These are phyloP conservation scores for Cheilosia variabilis DNA, from an alignment of 2,888 invertebrate species.

Conservation along the genomic window DNA sequence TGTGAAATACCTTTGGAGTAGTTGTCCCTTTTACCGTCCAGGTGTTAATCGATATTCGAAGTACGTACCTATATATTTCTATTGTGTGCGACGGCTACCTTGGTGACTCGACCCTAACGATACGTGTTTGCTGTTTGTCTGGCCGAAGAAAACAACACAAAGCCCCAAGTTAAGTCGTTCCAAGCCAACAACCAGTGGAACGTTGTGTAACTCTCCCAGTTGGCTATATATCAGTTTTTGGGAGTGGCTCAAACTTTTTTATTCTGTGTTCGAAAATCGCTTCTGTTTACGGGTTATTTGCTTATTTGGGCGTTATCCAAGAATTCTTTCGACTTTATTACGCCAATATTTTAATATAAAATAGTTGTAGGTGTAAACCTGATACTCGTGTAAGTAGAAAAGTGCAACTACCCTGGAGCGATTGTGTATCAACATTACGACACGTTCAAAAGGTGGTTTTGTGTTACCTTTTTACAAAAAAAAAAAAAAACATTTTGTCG, in stretches of 20 bases:
- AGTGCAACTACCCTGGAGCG: constrained; percentile 31
- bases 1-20: constrained; percentile 44
- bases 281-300: constrained; percentile 48
- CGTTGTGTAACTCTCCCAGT: constrained; percentile 57
- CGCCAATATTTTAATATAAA: not conserved
- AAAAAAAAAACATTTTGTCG: constrained; percentile 44
- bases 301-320: constrained; percentile 59
- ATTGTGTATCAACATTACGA: constrained; percentile 31
- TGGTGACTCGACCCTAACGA: constrained; percentile 60
- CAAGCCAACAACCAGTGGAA: constrained; percentile 58
- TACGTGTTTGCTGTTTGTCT: constrained; percentile 31
- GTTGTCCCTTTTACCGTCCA: constrained; percentile 27
- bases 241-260: constrained; percentile 63
- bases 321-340: constrained; percentile 1
- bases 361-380: constrained; percentile 10
- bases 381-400: constrained; percentile 37
- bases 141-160: constrained; percentile 44
- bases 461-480: constrained; percentile 44
- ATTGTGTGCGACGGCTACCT: constrained; percentile 48
- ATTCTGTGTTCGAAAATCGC: constrained; percentile 37
- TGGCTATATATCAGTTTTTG: constrained; percentile 43
- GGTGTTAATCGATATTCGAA: constrained; percentile 74
- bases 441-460: constrained; percentile 51
- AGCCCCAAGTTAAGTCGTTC: constrained; percentile 54
- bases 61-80: constrained; percentile 47